Evolutionary conservation across 2,888 invertebrate genomes (phyloP).

Genomic region (Coleophora flavipennella): DNA sequence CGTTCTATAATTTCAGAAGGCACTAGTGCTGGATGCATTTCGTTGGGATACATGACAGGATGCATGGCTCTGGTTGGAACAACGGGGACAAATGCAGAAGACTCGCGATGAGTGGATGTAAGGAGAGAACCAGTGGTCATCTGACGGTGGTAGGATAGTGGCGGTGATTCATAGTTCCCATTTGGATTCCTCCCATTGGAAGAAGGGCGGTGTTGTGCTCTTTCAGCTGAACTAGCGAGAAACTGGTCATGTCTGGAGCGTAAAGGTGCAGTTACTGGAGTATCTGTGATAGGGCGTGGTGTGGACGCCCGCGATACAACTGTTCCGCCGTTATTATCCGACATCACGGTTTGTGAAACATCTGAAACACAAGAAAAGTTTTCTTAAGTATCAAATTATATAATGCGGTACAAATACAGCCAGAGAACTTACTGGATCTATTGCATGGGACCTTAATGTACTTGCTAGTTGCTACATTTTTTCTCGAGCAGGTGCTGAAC

Average conservation of each 20-base stretch:
- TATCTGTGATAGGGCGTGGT: slow-evolving; percentile 64
- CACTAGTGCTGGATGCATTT: slow-evolving; percentile 78
- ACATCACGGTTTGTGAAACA: slow-evolving; percentile 51
- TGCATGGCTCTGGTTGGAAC: slow-evolving; percentile 85
- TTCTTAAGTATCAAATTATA: neutral
- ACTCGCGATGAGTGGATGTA: slow-evolving; percentile 78
- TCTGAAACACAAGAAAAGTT: slow-evolving; percentile 39
- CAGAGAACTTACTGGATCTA: too few relatives aligned
- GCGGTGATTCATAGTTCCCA: slow-evolving; percentile 75
- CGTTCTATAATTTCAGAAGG: slow-evolving; percentile 72
- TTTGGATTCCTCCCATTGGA: slow-evolving; percentile 67
- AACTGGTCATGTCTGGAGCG: slow-evolving; percentile 75
- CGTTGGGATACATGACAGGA: slow-evolving; percentile 79
- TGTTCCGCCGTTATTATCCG: slow-evolving; percentile 61
- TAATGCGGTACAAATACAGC: too few relatives aligned
- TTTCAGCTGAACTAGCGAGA: slow-evolving; percentile 68
- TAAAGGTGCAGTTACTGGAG: slow-evolving; percentile 53
- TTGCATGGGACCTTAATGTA: too few relatives aligned
- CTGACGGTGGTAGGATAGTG: slow-evolving; percentile 78
- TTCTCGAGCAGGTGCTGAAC: slow-evolving; percentile 28
- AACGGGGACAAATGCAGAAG: slow-evolving; percentile 90
- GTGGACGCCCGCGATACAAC: slow-evolving; percentile 62
- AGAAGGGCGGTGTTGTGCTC: slow-evolving; percentile 56
- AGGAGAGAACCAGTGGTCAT: slow-evolving; percentile 64
- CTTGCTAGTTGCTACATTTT: slow-evolving; percentile 3